Base-by-base conservation (phyloP, 2,888 invertebrate species). In the Choreutis nemorana region DNA sequence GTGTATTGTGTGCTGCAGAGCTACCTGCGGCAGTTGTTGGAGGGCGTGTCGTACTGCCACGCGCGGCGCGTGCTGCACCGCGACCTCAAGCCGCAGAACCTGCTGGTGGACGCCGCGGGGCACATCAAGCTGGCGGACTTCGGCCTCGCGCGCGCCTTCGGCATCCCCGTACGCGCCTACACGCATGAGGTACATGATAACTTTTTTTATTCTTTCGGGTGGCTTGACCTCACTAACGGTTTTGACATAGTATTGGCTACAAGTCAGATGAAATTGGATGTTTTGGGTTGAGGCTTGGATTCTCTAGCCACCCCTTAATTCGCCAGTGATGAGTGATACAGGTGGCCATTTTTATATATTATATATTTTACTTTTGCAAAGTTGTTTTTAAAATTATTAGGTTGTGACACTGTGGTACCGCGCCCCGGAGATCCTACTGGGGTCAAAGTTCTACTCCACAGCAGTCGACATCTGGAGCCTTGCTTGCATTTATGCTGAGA, bases 321-420 rank as follows among this genome's bases (percentile, higher is more conserved):
- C n/a, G n/a, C n/a, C n/a, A n/a, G n/a, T n/a, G n/a, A n/a, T n/a
- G n/a, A n/a, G n/a, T n/a, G n/a, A n/a, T n/a, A n/a, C n/a, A n/a
- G n/a, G n/a, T n/a, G n/a, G n/a, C n/a, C n/a, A n/a, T n/a, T n/a
- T n/a, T n/a, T n/a, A n/a, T n/a, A n/a, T n/a, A n/a, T n/a, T n/a
- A n/a, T n/a, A n/a, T n/a, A n/a, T n/a, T n/a, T n/a, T n/a, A n/a
- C n/a, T n/a, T n/a, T n/a, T n/a, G n/a, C n/a, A n/a, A n/a, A n/a
- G n/a, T n/a, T n/a, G n/a, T n/a, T n/a, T n/a, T n/a, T n/a, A n/a
- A n/a, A n/a, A n/a, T n/a, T n/a, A n/a, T n/a, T 10, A 31, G 33
- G 91, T 97, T 9, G 91, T 97, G 3, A 98, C 97, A 1, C 81
- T 98, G 37, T 98, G 97, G 97, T 98, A 98, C 70, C 84, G 97